Evolutionary conservation across 2,888 invertebrate genomes (phyloP), one percentile per base, ranked within the genome.

Genomic region (Caradrina clavipalpis): DNA sequence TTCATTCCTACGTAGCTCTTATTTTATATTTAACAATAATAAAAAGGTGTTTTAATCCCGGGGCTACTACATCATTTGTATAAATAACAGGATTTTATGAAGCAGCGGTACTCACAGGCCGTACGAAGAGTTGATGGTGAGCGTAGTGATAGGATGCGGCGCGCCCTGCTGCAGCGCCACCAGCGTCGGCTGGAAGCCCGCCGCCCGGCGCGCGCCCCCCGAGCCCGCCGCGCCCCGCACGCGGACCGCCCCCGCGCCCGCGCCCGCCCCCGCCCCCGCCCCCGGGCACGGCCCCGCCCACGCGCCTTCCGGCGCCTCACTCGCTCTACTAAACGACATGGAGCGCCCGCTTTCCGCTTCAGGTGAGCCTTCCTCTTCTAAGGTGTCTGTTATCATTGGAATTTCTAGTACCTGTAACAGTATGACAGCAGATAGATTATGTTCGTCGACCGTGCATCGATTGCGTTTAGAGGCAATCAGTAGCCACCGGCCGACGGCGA

Each of bases 161-260:
- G 95, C 97, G 96, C 98, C 98, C 62, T 97, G 98, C 87, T 99
- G 98, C 89, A 99, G 96, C 94, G 99, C 99, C 83, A 99, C 98
- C 81, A 99, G 96, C 89, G 99, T 98, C 59, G 99, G 98, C 96
- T 99, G 99, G 97, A 99, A 99, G 82, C 99, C 99, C n/a, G 99
- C 97, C 51, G 98, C 97, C 94, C 99, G 98, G 90, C 99, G 98
- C 90, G 93, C 89, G 83, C 94, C 92, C 79, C 96, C 91, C 89
- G 96, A 83, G 87, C 96, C 91, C 56, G 81, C 90, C 88, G 95
- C 88, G 84, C 95, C 88, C 71, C 95, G 94, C 82, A 94, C 95
- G 76, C 94, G 92, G 87, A 93, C 76, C 68, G 79, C 71, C 63
- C 26, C 17, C 49, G 78, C 83, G 51, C 84, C 84, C 45, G 72